phyloP scores from a whole-genome alignment of 2,797 vertebrate genomes.

The Hoplostethus atlanticus region DNA sequence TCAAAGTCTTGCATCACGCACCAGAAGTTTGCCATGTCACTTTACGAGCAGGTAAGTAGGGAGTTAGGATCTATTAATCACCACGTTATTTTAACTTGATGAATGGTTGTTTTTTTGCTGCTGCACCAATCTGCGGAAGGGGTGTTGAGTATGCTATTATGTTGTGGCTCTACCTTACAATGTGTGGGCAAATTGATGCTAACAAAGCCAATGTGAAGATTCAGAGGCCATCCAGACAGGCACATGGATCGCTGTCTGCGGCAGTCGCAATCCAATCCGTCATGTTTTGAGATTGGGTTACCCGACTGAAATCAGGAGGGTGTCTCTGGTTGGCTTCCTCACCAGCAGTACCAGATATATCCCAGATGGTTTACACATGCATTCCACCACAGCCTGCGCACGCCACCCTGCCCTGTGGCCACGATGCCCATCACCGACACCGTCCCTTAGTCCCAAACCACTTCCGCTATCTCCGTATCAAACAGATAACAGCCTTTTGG shows the following conservation, averaged over 20 bases:
- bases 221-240: constrained; percentile 30
- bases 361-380: constrained; percentile 55
- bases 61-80: background rate
- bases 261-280: constrained; percentile 70
- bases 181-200: constrained; percentile 23
- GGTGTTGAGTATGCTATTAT: background rate
- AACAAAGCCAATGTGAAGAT: constrained; percentile 26
- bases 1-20: constrained; percentile 97
- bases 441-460: constrained; percentile 41
- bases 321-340: constrained; percentile 57
- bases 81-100: background rate
- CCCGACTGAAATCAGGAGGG: constrained; percentile 59
- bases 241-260: constrained; percentile 74
- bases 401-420: constrained; percentile 36
- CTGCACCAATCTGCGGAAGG: background rate
- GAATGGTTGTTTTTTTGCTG: background rate
- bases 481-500: constrained; percentile 50
- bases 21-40: constrained; percentile 97
- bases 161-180: constrained; percentile 4
- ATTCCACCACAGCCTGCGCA: constrained; percentile 36
- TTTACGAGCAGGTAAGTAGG: constrained; percentile 94
- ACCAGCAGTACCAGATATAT: constrained; percentile 52
- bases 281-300: constrained; percentile 63
- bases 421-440: constrained; percentile 44
- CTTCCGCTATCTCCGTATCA: constrained; percentile 44